phyloP scores from a whole-genome alignment of 2,888 invertebrate genomes.

The Ennomos fuscantarius region DNA sequence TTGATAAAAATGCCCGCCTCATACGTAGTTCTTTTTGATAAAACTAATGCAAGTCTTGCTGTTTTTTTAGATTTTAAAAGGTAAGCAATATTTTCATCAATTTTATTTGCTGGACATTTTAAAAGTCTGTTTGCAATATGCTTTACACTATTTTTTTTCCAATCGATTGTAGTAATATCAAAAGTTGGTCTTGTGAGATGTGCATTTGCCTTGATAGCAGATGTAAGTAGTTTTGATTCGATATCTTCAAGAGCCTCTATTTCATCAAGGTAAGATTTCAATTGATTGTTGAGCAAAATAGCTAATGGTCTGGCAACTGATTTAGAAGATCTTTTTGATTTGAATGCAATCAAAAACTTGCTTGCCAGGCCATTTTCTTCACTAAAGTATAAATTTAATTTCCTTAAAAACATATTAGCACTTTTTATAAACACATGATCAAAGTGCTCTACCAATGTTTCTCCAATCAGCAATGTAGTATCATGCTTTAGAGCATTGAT shows the following conservation, averaged over 20 bases:
- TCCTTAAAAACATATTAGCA: constrained; percentile 50
- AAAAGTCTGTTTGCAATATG: constrained; percentile 53
- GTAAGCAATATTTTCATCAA: constrained; percentile 38
- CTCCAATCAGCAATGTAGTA: constrained; percentile 40
- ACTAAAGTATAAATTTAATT: constrained; percentile 57
- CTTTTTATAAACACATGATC: not conserved
- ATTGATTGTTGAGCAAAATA: constrained; percentile 27
- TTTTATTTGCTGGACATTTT: constrained; percentile 43
- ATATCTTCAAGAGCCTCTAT: constrained; percentile 30
- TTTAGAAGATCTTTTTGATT: constrained; percentile 10
- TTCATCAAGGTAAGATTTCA: constrained; percentile 20
- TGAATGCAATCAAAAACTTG: constrained; percentile 35
- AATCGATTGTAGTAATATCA: constrained; percentile 47
- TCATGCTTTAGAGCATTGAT: constrained; percentile 65
- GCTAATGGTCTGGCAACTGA: constrained; percentile 29
- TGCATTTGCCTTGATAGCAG: constrained; percentile 51
- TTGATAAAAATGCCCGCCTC: constrained; percentile 39
- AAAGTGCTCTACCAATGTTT: constrained; percentile 9
- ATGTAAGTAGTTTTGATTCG: constrained; percentile 38
- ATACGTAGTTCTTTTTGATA: constrained; percentile 45
- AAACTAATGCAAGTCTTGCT: constrained; percentile 45
- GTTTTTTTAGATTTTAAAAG: constrained; percentile 51
- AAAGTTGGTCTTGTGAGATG: constrained; percentile 50
- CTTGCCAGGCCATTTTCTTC: constrained; percentile 55
- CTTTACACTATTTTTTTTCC: constrained; percentile 56